Base-by-base conservation (phyloP, 1,140 invertebrate species). In the Cheumatopsyche charites region DNA sequence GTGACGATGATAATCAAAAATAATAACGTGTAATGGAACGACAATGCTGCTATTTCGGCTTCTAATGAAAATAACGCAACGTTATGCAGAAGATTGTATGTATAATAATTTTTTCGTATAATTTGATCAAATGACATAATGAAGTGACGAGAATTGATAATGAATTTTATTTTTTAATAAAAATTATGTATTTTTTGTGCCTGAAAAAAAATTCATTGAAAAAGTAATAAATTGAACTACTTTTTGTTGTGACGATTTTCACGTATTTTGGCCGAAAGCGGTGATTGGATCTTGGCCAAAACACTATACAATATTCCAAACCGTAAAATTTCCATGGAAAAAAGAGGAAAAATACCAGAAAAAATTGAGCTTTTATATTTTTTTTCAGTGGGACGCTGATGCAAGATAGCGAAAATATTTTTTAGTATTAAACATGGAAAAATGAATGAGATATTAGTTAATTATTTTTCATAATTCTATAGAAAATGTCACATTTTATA, bases 241-340 rank as follows among this genome's bases (percentile, higher is more conserved):
- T 26, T 17, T 63, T 3, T 15, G 29, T 63, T 19, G 42, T 29
- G 62, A 5, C n/a, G 23, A 63, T 63, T 42, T 63, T 63, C 19
- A 19, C 42, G 42, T 45, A 63, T 41, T 63, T 62, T 42, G 43
- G 11, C 19, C 1, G 43, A 26, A 26, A 1, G 43, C 21, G 41
- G 63, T 66, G 63, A 68, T 68, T 68, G 66, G 66, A 55, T 55
- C 9, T 55, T 55, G 13, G 66, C 66, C 66, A 58, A 55, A 68
- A 68, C 25, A 68, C 41, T 66, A 25, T 43, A 45, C 25, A 1
- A 47, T 43, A 9, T 67, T 68, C 49, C 66, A 68, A 21, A 23
- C 55, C 66, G 55, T 68, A 68, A 68, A 68, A 55, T 68, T 68
- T 68, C 49, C 49, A 68, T 68, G 55, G 45, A 68, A 55, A 68